These are phyloP conservation scores for Melanerpes aurifrons DNA, from an alignment of 2,113 vertebrate genomes.

Conservation along the genomic window DNA sequence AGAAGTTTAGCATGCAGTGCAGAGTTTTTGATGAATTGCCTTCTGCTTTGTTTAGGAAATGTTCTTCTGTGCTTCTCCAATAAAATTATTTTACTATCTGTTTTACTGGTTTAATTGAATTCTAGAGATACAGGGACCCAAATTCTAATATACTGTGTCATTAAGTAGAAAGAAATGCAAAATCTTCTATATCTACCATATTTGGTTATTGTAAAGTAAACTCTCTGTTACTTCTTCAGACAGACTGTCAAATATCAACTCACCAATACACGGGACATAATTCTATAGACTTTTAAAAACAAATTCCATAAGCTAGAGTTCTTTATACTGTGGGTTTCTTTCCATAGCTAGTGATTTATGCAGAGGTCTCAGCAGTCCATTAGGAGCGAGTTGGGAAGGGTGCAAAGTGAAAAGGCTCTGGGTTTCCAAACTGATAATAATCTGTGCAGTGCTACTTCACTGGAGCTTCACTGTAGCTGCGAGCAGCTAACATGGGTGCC, in stretches of 20 bases:
- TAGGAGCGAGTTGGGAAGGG: neutral
- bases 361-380: neutral
- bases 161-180: slow-evolving; percentile 34
- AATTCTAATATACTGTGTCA: slow-evolving; percentile 45
- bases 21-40: slow-evolving; percentile 10
- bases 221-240: neutral
- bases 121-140: slow-evolving; percentile 8
- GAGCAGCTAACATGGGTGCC: neutral
- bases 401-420: neutral
- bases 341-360: neutral
- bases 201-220: slow-evolving; percentile 21
- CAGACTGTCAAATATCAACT: neutral
- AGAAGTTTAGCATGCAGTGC: slow-evolving; percentile 9
- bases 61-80: neutral
- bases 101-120: slow-evolving; percentile 57
- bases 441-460: neutral
- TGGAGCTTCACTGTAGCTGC: neutral
- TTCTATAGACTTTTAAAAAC: neutral
- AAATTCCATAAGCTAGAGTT: neutral
- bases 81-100: slow-evolving; percentile 14
- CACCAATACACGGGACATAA: neutral
- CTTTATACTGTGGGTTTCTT: neutral
- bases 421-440: neutral
- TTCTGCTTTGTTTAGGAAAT: slow-evolving; percentile 49
- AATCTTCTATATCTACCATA: neutral